phyloP scores from a whole-genome alignment of 2,888 invertebrate species.

The Leptinotarsa rubiginosa region DNA sequence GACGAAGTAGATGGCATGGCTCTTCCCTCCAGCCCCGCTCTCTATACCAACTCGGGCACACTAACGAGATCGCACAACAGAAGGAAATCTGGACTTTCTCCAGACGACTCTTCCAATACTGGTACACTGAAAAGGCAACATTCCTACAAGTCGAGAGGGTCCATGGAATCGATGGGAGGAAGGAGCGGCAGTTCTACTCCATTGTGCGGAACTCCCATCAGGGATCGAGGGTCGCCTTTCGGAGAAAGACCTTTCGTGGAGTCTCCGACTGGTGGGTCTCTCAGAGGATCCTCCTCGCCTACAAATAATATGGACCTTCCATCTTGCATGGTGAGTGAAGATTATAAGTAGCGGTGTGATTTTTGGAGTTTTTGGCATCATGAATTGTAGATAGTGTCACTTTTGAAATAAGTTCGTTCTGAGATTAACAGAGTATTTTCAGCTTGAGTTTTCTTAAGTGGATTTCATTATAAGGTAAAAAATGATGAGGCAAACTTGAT shows the following conservation, averaged over 20 bases:
- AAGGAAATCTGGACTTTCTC: conserved; percentile 64
- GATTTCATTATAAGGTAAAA: too few relatives aligned
- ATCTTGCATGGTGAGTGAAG: conserved; percentile 63
- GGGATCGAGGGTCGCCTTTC: conserved; percentile 68
- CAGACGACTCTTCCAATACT: conserved; percentile 63
- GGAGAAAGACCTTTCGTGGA: conserved; percentile 54
- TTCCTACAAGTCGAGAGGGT: conserved; percentile 64
- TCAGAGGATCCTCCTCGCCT: conserved; percentile 56
- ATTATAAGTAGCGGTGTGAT: too few relatives aligned
- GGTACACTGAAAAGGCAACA: conserved; percentile 74
- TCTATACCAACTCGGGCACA: conserved; percentile 63
- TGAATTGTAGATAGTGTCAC: neutral
- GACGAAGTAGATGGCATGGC: conserved; percentile 69
- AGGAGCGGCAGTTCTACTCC: conserved; percentile 67
- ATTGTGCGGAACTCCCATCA: conserved; percentile 68
- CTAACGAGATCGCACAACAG: conserved; percentile 70
- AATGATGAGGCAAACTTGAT: too few relatives aligned
- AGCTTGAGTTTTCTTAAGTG: too few relatives aligned
- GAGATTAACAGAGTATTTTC: too few relatives aligned
- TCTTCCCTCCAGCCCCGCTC: conserved; percentile 61
- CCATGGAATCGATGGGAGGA: conserved; percentile 67
- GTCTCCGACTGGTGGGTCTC: conserved; percentile 58
- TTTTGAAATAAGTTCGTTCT: neutral
- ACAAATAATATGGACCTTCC: conserved; percentile 58
- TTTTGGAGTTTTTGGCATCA: too few relatives aligned